Percentiles rank a stretch among this genome's conserved stretches.
Conservation (phyloP, 2,888 invertebrate species). For the Amblyjoppa fuscipennis region DNA sequence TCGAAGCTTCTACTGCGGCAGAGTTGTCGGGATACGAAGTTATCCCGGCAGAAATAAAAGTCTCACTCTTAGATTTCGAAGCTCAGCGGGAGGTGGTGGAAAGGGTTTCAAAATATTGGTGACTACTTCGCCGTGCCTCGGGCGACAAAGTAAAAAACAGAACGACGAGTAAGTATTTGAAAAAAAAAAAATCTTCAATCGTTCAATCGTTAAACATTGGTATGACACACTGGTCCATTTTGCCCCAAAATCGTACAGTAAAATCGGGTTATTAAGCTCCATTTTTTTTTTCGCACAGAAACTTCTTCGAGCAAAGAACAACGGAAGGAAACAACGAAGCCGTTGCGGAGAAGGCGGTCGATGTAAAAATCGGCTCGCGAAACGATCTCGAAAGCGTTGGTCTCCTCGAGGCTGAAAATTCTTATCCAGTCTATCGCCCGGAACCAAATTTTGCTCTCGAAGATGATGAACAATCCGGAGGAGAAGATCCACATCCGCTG, state of each 20-base stretch:
- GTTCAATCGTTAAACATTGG: background rate
- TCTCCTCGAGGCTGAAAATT: conserved; percentile 20
- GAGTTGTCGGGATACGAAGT: conserved; percentile 84
- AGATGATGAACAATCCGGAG: conserved; percentile 38
- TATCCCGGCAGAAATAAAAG: conserved; percentile 86
- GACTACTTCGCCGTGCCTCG: conserved; percentile 85
- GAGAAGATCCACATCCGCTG: conserved; percentile 24
- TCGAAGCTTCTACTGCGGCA: conserved; percentile 86
- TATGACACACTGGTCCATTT: background rate
- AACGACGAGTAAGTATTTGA: conserved; percentile 60
- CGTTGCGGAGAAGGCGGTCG: background rate
- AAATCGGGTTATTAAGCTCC: background rate
- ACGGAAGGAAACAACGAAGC: background rate
- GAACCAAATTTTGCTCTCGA: conserved; percentile 57
- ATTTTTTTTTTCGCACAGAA: conserved; percentile 14
- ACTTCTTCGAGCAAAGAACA: background rate
- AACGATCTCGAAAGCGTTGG: conserved; percentile 17
- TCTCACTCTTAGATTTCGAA: conserved; percentile 85
- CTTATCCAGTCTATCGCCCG: conserved; percentile 66
- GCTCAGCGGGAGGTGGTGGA: conserved; percentile 78
- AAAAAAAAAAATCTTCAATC: background rate
- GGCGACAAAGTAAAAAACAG: conserved; percentile 46
- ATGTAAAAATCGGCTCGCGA: conserved; percentile 5
- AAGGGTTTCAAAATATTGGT: conserved; percentile 87
- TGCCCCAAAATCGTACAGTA: background rate